Evolutionary conservation across 1,140 invertebrate species (phyloP).

Genomic region (Microplitis demolitor): DNA sequence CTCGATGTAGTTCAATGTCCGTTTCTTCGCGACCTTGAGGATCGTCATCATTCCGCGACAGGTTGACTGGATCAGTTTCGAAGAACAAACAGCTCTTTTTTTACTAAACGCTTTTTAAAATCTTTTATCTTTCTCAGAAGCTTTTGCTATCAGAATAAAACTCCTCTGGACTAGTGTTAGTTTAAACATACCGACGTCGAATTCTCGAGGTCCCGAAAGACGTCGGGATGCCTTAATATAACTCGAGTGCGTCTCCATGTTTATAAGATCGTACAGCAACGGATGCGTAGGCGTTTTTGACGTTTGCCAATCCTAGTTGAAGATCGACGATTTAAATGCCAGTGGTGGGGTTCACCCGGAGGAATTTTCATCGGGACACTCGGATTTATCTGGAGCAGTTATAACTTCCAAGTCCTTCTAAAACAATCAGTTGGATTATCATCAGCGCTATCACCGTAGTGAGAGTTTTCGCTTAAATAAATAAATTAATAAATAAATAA

Average conservation of each 20-base stretch:
- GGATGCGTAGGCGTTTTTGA: slow-evolving; percentile 34
- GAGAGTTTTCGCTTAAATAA: too few relatives aligned
- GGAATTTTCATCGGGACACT: slow-evolving; percentile 42
- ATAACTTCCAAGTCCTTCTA: slow-evolving; percentile 23
- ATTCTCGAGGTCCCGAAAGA: slow-evolving; percentile 29
- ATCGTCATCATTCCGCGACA: not conserved
- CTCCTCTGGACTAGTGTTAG: too few relatives aligned
- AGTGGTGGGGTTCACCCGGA: slow-evolving; percentile 39
- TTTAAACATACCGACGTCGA: not conserved
- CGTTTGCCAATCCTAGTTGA: slow-evolving; percentile 45
- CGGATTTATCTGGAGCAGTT: not conserved
- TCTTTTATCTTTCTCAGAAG: too few relatives aligned
- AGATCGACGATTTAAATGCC: slow-evolving; percentile 22
- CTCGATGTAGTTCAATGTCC: slow-evolving; percentile 10
- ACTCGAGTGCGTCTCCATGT: slow-evolving; percentile 37
- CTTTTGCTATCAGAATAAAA: not conserved
- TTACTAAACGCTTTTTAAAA: too few relatives aligned
- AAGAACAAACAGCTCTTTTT: too few relatives aligned
- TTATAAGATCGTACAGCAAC: slow-evolving; percentile 22
- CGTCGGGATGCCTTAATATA: slow-evolving; percentile 42
- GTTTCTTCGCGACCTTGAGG: not conserved
- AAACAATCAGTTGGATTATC: slow-evolving; percentile 24
- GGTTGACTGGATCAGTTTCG: too few relatives aligned
- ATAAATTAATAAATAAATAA: too few relatives aligned
- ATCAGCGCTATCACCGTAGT: not conserved